A percentile compares a stretch with the other conserved stretches of the same genome.
phyloP scores from a whole-genome alignment of 2,888 invertebrate species.

The Leptogaster cylindrica region DNA sequence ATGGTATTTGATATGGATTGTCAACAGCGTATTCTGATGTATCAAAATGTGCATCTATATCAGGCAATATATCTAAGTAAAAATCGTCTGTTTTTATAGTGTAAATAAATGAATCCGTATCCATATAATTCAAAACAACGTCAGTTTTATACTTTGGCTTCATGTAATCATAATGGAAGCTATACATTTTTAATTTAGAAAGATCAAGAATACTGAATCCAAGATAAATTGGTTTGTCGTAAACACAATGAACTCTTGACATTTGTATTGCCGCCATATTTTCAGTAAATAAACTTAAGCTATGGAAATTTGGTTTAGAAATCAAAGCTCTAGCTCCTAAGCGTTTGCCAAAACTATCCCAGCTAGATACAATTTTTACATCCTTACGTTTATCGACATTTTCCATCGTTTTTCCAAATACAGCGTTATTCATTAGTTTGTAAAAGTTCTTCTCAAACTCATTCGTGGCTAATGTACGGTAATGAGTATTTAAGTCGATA shows the following conservation, averaged over 20 bases:
- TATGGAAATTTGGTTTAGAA: conserved; percentile 54
- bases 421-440: conserved; percentile 9
- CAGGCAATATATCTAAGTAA: neutral
- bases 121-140: neutral
- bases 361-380: conserved; percentile 46
- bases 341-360: conserved; percentile 35
- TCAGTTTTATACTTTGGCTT: neutral
- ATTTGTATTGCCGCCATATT: conserved; percentile 55
- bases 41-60: neutral
- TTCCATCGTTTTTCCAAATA: conserved; percentile 42
- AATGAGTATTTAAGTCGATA: conserved; percentile 46
- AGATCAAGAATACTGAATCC: conserved; percentile 51
- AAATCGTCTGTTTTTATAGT: neutral
- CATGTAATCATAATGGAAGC: neutral
- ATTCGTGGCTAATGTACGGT: conserved; percentile 27
- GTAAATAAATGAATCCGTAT: neutral
- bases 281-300: conserved; percentile 52
- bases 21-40: conserved; percentile 40
- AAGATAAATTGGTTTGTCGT: conserved; percentile 53
- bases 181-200: neutral
- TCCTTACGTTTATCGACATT: conserved; percentile 51
- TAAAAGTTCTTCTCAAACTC: conserved; percentile 49
- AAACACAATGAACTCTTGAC: neutral
- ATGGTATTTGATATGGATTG: neutral
- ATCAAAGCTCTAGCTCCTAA: conserved; percentile 51